Evolutionary conservation across 2,113 vertebrate genomes (phyloP).

Genomic region (Willisornis vidua): DNA sequence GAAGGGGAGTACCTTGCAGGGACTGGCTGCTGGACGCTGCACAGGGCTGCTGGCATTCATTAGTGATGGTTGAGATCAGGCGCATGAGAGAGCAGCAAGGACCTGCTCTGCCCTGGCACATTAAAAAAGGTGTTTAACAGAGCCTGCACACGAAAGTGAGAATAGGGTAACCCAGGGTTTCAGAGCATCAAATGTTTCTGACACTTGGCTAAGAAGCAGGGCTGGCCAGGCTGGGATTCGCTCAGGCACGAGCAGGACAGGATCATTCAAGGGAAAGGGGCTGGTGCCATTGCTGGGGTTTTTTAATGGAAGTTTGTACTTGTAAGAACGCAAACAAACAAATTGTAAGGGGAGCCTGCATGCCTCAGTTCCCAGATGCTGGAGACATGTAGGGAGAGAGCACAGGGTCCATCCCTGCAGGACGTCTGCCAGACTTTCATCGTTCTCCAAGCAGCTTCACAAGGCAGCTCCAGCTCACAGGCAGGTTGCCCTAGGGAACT

Average conservation of each 20-base stretch:
- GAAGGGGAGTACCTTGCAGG: neutral
- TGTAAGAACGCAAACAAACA: neutral
- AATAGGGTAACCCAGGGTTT: neutral
- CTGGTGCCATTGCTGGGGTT: neutral
- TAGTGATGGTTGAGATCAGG: neutral
- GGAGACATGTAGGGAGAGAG: neutral
- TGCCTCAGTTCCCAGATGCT: neutral
- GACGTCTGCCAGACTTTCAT: neutral
- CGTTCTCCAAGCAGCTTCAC: neutral
- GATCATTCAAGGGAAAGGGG: neutral
- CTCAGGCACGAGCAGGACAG: fast-evolving
- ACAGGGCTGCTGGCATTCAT: fast-evolving
- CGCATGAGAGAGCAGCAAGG: neutral
- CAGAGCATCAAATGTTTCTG: neutral
- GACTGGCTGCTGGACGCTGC: neutral
- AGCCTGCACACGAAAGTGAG: neutral
- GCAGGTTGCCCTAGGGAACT: neutral
- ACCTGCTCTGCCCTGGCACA: neutral
- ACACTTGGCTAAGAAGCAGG: neutral
- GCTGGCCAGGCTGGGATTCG: neutral
- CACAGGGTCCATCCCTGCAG: neutral
- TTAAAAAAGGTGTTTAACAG: neutral
- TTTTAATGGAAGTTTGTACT: neutral
- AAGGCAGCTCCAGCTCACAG: neutral
- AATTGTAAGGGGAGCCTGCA: neutral